Base-by-base conservation (phyloP, 2,888 invertebrate species). In the Leistus spinibarbis region DNA sequence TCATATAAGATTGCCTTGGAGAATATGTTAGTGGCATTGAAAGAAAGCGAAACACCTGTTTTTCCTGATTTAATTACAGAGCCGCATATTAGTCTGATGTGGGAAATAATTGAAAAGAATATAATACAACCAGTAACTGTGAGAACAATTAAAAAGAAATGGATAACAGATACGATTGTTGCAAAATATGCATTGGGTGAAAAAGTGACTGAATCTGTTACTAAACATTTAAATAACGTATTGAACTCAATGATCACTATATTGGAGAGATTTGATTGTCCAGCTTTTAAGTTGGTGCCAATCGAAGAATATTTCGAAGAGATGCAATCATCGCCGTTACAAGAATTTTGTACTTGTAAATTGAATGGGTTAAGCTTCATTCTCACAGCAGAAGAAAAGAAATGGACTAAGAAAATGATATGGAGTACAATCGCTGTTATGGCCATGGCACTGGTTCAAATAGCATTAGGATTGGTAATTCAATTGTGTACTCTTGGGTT, bases 321-420 rank as follows among this genome's bases (percentile, higher is more conserved):
- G n/a, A 20, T 74, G 69, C 62, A 69, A 65, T 65, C 76, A 70
- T 68, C 69, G 23, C 74, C 76, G 22, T 63, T 76, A 60, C 76
- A 78, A 60, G 80, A 80, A 77, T 40, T 80, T 3, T 27, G 67
- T 23, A 22, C 76, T 1, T 79, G 80, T 68, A 22, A 57, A n/a
- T 73, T 79, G 9, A 79, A 80, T 77, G 79, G 80, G 9, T 79
- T 79, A 60, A 77, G 78, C 62, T 65, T 76, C 24, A 60, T 80
- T 27, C 19, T 80, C 22, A 56, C 66, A 57, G 40, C 79, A 57
- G 78, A 77, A 71, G 79, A 79, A 65, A 77, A 79, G 24, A 77
- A 76, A 76, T 80, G 77, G 70, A 79, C 80, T 17, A 17, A 10
- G 19, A 70, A 67, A 62, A 80, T 78, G 78, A 69, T 76, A 40